Evolutionary conservation across 30 jellyfish, hydroid and myxozoan genomes (phyloP).

Genomic region (Aurelia coerulea): DNA sequence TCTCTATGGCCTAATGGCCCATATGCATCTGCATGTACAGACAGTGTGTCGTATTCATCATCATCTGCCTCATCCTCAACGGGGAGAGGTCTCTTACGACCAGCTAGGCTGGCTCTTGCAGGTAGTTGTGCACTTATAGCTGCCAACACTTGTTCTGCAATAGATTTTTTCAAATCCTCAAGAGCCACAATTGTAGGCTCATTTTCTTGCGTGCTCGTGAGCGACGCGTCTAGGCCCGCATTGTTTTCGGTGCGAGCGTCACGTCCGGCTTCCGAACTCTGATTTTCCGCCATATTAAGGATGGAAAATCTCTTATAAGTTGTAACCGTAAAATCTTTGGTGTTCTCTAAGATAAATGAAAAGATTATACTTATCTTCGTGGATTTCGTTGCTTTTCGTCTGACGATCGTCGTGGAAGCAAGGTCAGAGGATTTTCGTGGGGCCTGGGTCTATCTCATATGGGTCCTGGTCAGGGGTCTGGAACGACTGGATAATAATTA

Average conservation of each 20-base stretch:
- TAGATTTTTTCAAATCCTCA: constrained; percentile 8
- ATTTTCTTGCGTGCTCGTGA: background rate
- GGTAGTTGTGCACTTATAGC: no score
- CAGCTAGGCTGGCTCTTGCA: background rate
- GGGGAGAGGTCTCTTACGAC: constrained; percentile 2
- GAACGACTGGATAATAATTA: constrained; percentile 9
- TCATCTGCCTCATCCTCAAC: background rate
- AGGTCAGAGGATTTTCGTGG: constrained; percentile 7
- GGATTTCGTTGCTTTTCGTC: constrained; percentile 15
- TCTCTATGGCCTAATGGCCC: background rate
- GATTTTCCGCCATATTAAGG: no score
- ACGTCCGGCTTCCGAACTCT: no score
- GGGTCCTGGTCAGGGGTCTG: background rate
- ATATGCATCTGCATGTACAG: constrained; percentile 11
- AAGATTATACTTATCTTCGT: constrained; percentile 13
- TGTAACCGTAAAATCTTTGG: no score
- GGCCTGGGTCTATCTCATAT: no score
- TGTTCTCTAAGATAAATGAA: background rate
- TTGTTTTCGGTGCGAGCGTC: no score
- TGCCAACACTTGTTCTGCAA: constrained; percentile 1
- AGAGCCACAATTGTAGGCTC: constrained; percentile 1
- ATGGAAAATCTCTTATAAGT: no score
- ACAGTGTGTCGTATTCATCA: constrained; percentile 13
- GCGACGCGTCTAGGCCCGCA: no score
- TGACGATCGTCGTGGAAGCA: constrained; percentile 9